Conservation (phyloP, 2,113 vertebrate genomes). For the Otocyon megalotis region DNA sequence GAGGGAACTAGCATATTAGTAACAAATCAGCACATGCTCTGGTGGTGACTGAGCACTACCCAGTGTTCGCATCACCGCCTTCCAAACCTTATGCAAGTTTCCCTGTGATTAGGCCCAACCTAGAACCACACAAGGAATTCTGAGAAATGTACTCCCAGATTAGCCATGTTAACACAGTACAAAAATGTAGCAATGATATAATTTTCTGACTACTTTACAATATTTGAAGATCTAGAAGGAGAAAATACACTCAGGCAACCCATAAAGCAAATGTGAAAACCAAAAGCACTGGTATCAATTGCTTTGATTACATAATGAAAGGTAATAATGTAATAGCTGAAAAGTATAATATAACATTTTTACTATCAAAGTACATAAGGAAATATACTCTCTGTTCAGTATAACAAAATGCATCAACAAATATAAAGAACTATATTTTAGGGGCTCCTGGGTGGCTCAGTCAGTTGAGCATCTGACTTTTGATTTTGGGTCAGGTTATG, state of each 20-base stretch:
- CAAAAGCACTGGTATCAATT: neutral
- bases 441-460: neutral
- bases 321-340: neutral
- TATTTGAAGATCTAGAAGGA: neutral
- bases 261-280: neutral
- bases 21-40: neutral
- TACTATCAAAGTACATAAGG: neutral
- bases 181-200: neutral
- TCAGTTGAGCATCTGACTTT: neutral
- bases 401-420: neutral
- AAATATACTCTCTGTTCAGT: neutral
- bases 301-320: slow-evolving; percentile 5
- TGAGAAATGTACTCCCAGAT: neutral
- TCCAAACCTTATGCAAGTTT: neutral
- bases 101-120: neutral
- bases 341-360: neutral
- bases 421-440: neutral
- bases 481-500: neutral
- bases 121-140: neutral
- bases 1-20: neutral
- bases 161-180: neutral
- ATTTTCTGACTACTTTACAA: neutral
- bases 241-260: neutral
- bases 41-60: neutral
- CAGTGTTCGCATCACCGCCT: neutral